Evolutionary conservation across 1,140 invertebrate genomes (phyloP).

Genomic region (Drosophila hydei): DNA sequence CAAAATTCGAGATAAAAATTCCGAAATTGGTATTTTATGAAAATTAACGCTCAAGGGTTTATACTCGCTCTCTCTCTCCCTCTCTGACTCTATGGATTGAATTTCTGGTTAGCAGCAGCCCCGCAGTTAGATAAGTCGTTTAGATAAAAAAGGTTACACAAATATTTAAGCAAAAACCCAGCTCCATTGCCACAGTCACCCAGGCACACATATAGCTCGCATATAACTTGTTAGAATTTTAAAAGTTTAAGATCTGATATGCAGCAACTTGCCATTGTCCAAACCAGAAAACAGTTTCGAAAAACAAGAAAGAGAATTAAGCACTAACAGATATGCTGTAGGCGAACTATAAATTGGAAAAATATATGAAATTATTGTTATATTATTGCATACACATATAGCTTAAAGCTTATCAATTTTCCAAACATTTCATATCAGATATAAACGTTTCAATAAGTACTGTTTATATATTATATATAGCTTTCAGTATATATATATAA

Average conservation of each 20-base stretch:
- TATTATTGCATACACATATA: too few species aligned
- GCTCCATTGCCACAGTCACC: constrained; percentile 2
- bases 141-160: constrained; percentile 79
- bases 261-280: constrained; percentile 55
- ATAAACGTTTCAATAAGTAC: too few species aligned
- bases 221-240: constrained; percentile 60
- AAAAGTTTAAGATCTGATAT: constrained; percentile 73
- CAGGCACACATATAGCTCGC: background rate
- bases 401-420: too few species aligned
- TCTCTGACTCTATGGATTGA: background rate
- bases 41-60: constrained; percentile 74
- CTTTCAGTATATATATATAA: too few species aligned
- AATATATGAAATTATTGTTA: background rate
- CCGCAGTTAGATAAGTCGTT: constrained; percentile 70
- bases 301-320: constrained; percentile 25
- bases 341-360: background rate
- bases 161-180: constrained; percentile 58
- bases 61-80: background rate
- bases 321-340: background rate
- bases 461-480: too few species aligned
- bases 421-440: too few species aligned
- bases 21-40: constrained; percentile 80
- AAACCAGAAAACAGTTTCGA: constrained; percentile 29
- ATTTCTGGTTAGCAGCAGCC: constrained; percentile 40
- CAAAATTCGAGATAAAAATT: constrained; percentile 64